Conservation (phyloP, 2,888 invertebrate species). For the Pelosia muscerda region DNA sequence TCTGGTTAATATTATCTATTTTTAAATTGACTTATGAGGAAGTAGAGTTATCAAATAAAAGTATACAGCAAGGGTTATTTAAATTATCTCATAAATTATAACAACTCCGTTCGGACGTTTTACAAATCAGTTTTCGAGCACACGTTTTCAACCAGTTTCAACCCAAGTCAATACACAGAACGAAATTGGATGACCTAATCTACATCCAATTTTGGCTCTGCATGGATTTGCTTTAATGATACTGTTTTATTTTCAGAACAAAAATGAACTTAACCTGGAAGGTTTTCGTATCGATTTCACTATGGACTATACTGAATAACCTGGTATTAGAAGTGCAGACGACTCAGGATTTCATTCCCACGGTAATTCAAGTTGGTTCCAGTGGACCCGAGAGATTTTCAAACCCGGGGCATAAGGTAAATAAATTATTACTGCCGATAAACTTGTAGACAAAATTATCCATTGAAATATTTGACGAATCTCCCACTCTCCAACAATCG, state of each 20-base stretch:
- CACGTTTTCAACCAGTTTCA: too few species aligned
- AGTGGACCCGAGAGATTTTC: constrained; percentile 3
- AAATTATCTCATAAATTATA: too few species aligned
- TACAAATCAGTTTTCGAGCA: too few species aligned
- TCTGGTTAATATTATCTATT: too few species aligned
- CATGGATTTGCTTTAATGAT: background rate
- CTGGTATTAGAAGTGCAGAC: constrained; percentile 25
- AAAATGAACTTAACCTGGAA: constrained; percentile 35
- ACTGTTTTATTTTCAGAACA: constrained; percentile 19
- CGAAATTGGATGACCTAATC: too few species aligned
- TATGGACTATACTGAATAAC: constrained; percentile 33
- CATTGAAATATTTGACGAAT: background rate
- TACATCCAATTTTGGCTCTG: too few species aligned
- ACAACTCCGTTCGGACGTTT: too few species aligned
- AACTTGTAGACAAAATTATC: background rate
- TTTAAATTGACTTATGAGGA: too few species aligned
- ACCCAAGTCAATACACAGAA: too few species aligned
- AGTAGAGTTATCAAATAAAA: too few species aligned
- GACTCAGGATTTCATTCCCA: constrained; percentile 35
- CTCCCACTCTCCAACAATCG: too few species aligned
- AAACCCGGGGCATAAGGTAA: background rate
- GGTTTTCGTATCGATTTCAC: constrained; percentile 24
- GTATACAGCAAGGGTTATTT: too few species aligned
- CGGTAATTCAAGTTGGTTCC: constrained; percentile 36
- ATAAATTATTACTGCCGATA: background rate